These are phyloP conservation scores for Vireo altiloquus DNA, from an alignment of 2,113 vertebrate species.

Conservation along the genomic window DNA sequence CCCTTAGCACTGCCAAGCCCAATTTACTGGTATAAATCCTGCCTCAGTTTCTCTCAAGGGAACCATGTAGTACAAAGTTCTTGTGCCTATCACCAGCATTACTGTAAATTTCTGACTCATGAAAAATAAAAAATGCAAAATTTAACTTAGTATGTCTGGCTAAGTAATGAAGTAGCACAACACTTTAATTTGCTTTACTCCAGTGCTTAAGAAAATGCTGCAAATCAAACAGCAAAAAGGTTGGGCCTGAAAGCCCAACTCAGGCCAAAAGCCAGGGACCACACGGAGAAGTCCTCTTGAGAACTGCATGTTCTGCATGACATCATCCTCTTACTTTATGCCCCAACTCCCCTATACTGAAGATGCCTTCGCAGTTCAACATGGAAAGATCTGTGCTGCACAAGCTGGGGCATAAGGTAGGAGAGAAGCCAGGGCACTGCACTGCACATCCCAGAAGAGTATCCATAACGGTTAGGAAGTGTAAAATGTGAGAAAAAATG, in stretches of 20 bases:
- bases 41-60: neutral
- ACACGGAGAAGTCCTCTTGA: no score
- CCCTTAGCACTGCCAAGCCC: fast-evolving
- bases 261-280: neutral
- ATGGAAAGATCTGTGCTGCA: neutral
- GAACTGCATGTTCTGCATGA: neutral
- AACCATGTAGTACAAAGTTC: neutral
- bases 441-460: no score
- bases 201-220: neutral
- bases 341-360: neutral
- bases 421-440: neutral
- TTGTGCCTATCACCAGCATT: neutral
- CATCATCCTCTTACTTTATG: neutral
- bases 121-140: neutral
- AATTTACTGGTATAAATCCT: neutral
- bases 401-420: neutral
- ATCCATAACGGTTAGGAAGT: neutral
- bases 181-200: neutral
- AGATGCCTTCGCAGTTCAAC: neutral
- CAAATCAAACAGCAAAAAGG: neutral
- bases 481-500: neutral
- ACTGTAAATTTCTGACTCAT: neutral
- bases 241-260: neutral
- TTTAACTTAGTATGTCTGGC: neutral
- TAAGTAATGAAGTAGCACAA: neutral